A percentile compares a stretch with the other conserved stretches of the same genome.
Evolutionary conservation across 2,888 invertebrate genomes (phyloP).

Genomic region (Odontothrips loti): DNA sequence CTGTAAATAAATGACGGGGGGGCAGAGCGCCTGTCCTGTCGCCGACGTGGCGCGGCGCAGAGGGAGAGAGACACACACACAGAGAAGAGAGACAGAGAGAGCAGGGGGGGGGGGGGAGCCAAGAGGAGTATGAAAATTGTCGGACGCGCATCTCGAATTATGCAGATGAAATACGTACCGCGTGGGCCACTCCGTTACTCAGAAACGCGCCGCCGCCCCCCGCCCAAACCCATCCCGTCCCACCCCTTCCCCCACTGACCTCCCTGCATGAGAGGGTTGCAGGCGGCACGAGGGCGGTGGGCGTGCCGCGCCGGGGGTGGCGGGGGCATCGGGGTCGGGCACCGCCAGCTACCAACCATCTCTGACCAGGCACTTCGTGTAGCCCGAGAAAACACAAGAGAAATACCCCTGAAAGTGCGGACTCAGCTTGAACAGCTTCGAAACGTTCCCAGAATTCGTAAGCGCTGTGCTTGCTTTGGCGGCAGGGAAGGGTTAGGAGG

Average conservation of each 20-base stretch:
- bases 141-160: not conserved
- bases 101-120: not conserved
- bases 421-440: conserved; percentile 18
- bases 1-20: no score
- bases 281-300: no score
- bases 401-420: conserved; percentile 16
- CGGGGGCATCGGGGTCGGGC: no score
- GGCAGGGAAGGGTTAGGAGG: not conserved
- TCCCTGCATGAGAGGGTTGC: no score
- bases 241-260: no score
- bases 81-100: not conserved
- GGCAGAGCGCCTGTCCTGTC: no score
- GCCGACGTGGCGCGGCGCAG: no score
- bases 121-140: not conserved
- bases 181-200: not conserved
- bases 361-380: conserved; percentile 24
- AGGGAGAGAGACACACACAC: not conserved
- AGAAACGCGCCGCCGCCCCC: not conserved
- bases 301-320: no score
- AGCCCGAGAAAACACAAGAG: conserved; percentile 16
- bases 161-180: no score
- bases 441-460: not conserved
- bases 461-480: not conserved
- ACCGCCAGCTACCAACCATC: no score
- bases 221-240: no score